Percentiles rank a stretch among this genome's conserved stretches.
phyloP scores from a whole-genome alignment of 2,888 invertebrate species.

The Alviniconcha strummeri region DNA sequence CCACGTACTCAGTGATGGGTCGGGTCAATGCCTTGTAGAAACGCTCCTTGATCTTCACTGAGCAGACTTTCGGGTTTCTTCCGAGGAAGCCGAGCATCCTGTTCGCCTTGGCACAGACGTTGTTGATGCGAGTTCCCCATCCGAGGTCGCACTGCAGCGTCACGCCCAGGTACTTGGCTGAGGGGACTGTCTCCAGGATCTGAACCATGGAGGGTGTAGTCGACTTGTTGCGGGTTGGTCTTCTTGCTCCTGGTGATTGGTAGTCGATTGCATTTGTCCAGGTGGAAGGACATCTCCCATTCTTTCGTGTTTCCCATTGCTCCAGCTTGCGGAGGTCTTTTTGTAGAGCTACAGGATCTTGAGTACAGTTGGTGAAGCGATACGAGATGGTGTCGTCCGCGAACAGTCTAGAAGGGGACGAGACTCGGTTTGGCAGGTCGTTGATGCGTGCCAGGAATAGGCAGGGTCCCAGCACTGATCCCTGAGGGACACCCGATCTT shows the following conservation, averaged over 20 bases:
- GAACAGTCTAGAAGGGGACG: not conserved
- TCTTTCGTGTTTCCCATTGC: not conserved
- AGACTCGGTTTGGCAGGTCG: not conserved
- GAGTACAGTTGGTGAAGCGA: not conserved
- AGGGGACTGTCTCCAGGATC: not conserved
- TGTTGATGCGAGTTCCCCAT: not conserved
- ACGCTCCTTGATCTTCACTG: not conserved
- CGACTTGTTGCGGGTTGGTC: not conserved
- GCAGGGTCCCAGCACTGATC: not conserved
- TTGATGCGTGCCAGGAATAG: not conserved
- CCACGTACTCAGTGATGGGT: not conserved
- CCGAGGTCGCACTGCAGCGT: not conserved
- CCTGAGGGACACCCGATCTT: not conserved
- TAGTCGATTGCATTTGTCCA: not conserved
- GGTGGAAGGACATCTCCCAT: not conserved
- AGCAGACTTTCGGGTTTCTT: not conserved
- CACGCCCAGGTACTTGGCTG: not conserved
- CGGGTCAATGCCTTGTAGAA: not conserved
- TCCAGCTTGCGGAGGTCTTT: not conserved
- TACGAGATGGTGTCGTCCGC: not conserved
- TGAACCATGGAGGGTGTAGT: slow-evolving; percentile 4
- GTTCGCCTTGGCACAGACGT: slow-evolving; percentile 2
- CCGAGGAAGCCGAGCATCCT: not conserved
- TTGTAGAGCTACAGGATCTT: not conserved
- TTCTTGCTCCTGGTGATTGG: not conserved